Conservation (phyloP, 2,888 invertebrate genomes). For the Craniophora ligustri region DNA sequence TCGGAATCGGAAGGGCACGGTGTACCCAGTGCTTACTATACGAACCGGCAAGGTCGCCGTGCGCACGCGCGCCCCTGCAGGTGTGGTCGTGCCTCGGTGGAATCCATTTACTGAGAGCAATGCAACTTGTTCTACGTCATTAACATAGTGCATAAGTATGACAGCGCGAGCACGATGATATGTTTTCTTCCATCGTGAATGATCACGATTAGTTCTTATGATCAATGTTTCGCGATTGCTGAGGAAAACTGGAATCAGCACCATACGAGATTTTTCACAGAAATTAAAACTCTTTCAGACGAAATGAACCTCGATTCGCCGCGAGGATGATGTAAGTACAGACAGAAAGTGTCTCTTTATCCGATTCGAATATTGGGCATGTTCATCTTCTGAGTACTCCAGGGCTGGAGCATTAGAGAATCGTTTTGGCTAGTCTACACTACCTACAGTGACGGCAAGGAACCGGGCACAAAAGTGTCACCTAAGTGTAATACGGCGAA, state of each 20-base stretch:
- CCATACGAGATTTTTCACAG: no score
- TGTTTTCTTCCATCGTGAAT: no score
- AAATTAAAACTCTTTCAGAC: no score
- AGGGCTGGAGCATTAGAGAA: no score
- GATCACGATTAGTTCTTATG: no score
- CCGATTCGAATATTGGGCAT: no score
- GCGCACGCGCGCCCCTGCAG: conserved; percentile 8
- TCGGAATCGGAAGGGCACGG: conserved; percentile 1
- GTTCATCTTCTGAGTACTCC: conserved; percentile 5
- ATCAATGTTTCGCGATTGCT: no score
- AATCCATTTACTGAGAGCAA: neutral
- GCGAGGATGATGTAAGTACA: no score
- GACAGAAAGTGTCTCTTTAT: no score
- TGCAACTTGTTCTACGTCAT: conserved; percentile 2
- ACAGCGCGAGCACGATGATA: neutral
- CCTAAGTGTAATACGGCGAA: conserved; percentile 27
- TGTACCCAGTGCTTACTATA: no score
- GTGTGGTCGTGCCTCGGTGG: conserved; percentile 16
- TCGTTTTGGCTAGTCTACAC: neutral
- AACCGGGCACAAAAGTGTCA: conserved; percentile 10
- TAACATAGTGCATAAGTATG: conserved; percentile 2
- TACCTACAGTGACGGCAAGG: neutral
- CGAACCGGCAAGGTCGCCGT: conserved; percentile 14
- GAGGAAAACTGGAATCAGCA: no score
- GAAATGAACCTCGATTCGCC: no score